These are phyloP conservation scores for Ctenomys sociabilis DNA, from an alignment of 2,113 vertebrate genomes.

Conservation along the genomic window DNA sequence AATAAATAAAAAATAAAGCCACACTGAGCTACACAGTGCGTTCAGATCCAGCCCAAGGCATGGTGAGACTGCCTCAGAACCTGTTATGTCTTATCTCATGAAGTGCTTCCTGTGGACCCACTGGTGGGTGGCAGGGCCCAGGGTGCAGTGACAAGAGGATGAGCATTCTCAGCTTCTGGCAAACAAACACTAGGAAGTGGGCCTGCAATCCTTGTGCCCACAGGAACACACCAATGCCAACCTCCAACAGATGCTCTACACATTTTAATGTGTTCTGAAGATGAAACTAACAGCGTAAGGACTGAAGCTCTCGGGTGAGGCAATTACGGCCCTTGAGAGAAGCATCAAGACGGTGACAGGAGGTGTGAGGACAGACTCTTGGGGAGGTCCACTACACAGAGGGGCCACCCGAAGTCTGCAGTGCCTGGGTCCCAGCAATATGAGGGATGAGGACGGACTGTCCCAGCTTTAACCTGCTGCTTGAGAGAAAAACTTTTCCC, in stretches of 20 bases:
- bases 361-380: background rate
- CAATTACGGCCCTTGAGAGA: conserved; percentile 24
- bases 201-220: background rate
- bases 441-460: background rate
- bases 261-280: conserved; percentile 86
- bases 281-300: conserved; percentile 74
- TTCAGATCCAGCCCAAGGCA: background rate
- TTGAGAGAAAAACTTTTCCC: background rate
- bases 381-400: background rate
- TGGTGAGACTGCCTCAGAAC: background rate
- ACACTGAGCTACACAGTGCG: background rate
- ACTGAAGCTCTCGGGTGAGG: conserved; percentile 45
- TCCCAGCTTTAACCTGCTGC: background rate
- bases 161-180: background rate
- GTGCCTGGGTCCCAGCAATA: background rate
- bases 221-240: conserved; percentile 16
- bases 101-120: background rate
- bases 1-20: background rate
- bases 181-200: background rate
- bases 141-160: too few relatives aligned
- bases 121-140: background rate
- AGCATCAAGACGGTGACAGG: conserved; percentile 42
- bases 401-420: background rate
- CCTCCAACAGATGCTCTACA: conserved; percentile 57
- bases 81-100: background rate